Evolutionary conservation across 2,113 vertebrate species (phyloP), one percentile per base, ranked within the genome.

Genomic region (Montifringilla adamsi): DNA sequence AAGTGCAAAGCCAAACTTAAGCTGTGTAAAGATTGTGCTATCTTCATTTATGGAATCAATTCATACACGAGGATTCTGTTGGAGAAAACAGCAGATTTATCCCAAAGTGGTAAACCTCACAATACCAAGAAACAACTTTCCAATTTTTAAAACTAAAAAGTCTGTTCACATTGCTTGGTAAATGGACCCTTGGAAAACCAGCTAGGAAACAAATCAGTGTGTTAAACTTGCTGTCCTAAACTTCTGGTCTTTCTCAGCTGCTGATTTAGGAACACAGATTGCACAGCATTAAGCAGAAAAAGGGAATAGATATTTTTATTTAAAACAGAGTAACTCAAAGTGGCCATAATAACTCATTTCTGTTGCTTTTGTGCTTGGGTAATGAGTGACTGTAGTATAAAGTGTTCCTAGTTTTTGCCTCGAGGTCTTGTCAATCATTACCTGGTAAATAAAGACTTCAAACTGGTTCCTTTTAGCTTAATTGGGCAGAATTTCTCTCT

Each of bases 361-460:
- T 89, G 76, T 60, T 78, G 86, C 83, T 92, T 94, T 89, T 87
- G 88, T 96, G 64, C 86, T 84, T 14, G 30, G 31, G 69, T 96
- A 95, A 96, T 95, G 86, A 96, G 81, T 84, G 90, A 68, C 76
- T 81, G n/a, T 27, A 69, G 62, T 72, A 90, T 93, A 75, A 96
- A 96, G 80, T 46, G 64, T 53, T 90, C 31, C 56, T 58, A 84
- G 75, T 56, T 93, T 93, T 93, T 96, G 92, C 96, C 95, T 96
- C 76, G 10, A 97, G 96, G 95, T 93, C 96, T 95, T 96, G 93
- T 96, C 96, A 96, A 95, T 96, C 94, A 96, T 90, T 97, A 96
- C 95, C 92, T 92, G 96, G 94, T 96, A 92, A 95, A 97, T 96
- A 95, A 94, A 93, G 95, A 94, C 93, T 95, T 97, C 96, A 97